Evolutionary conservation across 2,888 invertebrate genomes (phyloP), one percentile per base, ranked within the genome.

Genomic region (Mechanitis mazaeus): DNA sequence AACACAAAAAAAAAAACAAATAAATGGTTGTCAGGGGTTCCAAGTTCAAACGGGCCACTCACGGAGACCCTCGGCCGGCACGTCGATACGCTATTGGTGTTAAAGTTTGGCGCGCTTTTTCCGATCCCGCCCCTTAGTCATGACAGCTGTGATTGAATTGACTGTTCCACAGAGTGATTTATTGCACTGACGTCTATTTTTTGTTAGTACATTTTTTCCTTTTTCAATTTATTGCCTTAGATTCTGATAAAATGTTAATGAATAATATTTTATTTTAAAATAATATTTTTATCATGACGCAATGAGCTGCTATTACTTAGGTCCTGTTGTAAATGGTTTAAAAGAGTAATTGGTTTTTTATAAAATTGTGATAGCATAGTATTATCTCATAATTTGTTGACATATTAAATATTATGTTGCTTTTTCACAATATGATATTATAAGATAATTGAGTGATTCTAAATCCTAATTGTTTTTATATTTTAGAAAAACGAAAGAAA

Each of bases 71-170:
- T 71, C 78, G 76, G 73, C 71, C 69, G 68, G 72, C 69, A 70
- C 71, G 78, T 75, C 70, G 74, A 76, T 68, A 74, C 80, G 85
- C 86, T 68, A 88, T 89, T 90, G 90, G 89, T 80, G 83, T 85
- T 85, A 74, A 82, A 82, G 77, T 84, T 87, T 87, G 80, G 83
- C 87, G 88, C 87, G 86, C 83, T 85, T 88, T 87, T 85, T 83
- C 76, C 70, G 87, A 82, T 73, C 81, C 87, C 89, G 88, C 89
- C 88, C 89, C 83, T 78, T 75, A 71, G 67, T 71, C 80, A 78
- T 85, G 85, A 85, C 89, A 87, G 88, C 83, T 85, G 84, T 85
- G 86, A 87, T 85, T 87, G 85, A 87, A 86, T 84, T 81, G 81
- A 75, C 75, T 75, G 69, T 76, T 75, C 76, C 77, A 69, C 71